Conservation (phyloP, 64 coral and sea anemone genomes). For the Porites australiensis region DNA sequence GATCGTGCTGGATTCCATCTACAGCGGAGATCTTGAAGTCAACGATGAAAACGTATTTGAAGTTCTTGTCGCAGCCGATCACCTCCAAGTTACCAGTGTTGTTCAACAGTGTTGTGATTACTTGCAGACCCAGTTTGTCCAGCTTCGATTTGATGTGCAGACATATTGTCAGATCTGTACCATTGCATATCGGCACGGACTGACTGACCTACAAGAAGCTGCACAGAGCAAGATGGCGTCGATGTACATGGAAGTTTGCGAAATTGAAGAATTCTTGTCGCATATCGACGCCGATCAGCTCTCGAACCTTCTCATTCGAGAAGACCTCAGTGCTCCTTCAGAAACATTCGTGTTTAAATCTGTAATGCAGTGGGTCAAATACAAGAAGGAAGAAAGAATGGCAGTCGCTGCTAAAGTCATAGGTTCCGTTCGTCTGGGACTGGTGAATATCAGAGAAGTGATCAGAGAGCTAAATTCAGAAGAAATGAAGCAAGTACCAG, state of each 20-base stretch:
- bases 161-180: not conserved
- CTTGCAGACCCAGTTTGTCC: not conserved
- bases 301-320: not conserved
- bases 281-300: slow-evolving; percentile 6
- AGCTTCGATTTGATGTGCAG: not conserved
- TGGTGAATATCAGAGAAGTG: slow-evolving; percentile 1
- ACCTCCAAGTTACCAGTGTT: slow-evolving; percentile 39
- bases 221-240: not conserved
- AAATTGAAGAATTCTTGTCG: not conserved
- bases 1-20: slow-evolving; percentile 28
- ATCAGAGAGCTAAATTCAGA: not conserved
- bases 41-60: slow-evolving; percentile 27
- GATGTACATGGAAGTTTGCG: slow-evolving; percentile 11
- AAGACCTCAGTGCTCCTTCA: slow-evolving; percentile 35
- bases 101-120: slow-evolving; percentile 27
- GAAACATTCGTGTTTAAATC: slow-evolving; percentile 37
- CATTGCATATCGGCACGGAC: not conserved
- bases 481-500: not conserved
- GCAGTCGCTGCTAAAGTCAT: not conserved
- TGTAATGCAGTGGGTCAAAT: slow-evolving; percentile 21
- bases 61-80: slow-evolving; percentile 15
- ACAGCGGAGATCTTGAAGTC: slow-evolving; percentile 21
- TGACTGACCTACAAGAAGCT: slow-evolving; percentile 18
- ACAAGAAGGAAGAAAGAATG: slow-evolving; percentile 43
- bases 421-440: slow-evolving; percentile 9